Conservation (phyloP, 2,113 vertebrate genomes). For the Thomomys bottae region DNA sequence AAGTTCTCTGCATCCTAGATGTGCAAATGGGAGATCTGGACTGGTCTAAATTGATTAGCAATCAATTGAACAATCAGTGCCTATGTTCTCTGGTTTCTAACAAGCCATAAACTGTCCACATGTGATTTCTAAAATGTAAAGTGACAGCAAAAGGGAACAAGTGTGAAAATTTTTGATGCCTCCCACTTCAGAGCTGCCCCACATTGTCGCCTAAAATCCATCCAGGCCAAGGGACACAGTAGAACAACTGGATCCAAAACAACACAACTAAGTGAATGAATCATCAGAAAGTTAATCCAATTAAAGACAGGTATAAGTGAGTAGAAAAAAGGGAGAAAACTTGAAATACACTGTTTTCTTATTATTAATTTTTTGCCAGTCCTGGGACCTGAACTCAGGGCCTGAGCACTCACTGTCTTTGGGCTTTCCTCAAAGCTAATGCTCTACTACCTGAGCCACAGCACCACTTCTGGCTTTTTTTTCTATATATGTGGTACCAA, state of each 20-base stretch:
- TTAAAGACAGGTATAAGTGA: not conserved
- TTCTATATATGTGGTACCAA: too few species aligned
- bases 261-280: not conserved
- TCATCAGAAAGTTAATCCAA: not conserved
- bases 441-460: too few species aligned
- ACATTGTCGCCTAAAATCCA: not conserved
- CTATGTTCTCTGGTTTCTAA: constrained; percentile 68
- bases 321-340: not conserved
- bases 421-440: too few species aligned
- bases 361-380: too few species aligned
- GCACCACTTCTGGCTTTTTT: too few species aligned
- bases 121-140: constrained; percentile 73
- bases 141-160: constrained; percentile 67
- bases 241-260: not conserved
- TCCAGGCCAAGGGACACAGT: too few species aligned
- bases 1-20: constrained; percentile 74
- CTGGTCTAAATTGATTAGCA: constrained; percentile 77
- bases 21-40: constrained; percentile 77
- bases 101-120: constrained; percentile 73
- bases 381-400: too few species aligned
- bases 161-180: constrained; percentile 50
- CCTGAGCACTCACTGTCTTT: too few species aligned
- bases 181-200: not conserved
- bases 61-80: constrained; percentile 50
- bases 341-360: not conserved